phyloP scores from a whole-genome alignment of 2,797 vertebrate genomes.

The Acipenser ruthenus region DNA sequence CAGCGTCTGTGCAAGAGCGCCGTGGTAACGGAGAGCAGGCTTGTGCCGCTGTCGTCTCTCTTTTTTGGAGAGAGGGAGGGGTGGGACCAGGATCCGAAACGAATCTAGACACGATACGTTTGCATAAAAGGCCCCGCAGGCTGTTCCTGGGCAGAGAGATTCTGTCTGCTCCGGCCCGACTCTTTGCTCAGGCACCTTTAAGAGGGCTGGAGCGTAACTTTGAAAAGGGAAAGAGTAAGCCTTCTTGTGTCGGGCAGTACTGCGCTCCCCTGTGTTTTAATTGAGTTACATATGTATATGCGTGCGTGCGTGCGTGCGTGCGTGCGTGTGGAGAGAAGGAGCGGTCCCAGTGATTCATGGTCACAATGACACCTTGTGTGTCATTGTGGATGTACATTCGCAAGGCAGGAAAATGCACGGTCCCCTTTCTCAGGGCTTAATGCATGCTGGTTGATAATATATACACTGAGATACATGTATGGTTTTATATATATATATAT shows the following conservation, averaged over 20 bases:
- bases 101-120: constrained; percentile 46
- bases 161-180: constrained; percentile 11
- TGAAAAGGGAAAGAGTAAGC: constrained; percentile 1
- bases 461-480: no score
- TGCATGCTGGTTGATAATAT: no score
- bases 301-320: constrained; percentile 28
- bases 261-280: constrained; percentile 48
- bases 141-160: constrained; percentile 14
- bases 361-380: constrained; percentile 68
- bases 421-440: constrained; percentile 6
- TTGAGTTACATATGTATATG: constrained; percentile 50
- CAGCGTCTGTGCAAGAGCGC: not conserved
- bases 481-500: no score
- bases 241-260: constrained; percentile 34
- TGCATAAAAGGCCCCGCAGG: constrained; percentile 40
- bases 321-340: constrained; percentile 18
- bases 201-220: constrained; percentile 26
- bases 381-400: constrained; percentile 44
- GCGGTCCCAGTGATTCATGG: constrained; percentile 60
- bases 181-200: constrained; percentile 34
- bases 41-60: not conserved
- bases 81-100: constrained; percentile 36
- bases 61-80: constrained; percentile 11
- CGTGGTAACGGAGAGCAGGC: not conserved
- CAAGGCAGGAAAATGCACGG: constrained; percentile 20